Evolutionary conservation across 2,797 vertebrate species (phyloP).

Genomic region (Oryzias sinensis): DNA sequence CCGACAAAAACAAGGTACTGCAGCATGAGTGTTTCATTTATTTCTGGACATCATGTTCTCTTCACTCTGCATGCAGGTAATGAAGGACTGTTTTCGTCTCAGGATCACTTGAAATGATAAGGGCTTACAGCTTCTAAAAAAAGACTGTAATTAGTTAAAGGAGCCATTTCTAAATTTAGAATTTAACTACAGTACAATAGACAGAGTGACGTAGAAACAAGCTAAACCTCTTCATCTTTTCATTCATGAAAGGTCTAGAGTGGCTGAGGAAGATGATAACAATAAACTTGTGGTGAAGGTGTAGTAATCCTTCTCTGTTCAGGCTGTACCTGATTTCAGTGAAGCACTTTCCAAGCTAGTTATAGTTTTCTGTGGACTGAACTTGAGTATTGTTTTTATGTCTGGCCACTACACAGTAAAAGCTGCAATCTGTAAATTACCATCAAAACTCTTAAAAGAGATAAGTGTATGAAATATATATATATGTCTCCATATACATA

Average conservation of each 20-base stretch:
- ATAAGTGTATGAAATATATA: no score
- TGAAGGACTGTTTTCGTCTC: slow-evolving; percentile 52
- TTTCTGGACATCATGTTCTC: slow-evolving; percentile 39
- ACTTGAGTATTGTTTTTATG: slow-evolving; percentile 45
- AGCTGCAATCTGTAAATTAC: slow-evolving; percentile 13
- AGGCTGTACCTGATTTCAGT: slow-evolving; percentile 48
- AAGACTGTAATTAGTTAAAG: slow-evolving; percentile 27
- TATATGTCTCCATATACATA: no score
- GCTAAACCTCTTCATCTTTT: slow-evolving; percentile 30
- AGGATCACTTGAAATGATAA: slow-evolving; percentile 30
- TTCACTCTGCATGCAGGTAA: slow-evolving; percentile 37
- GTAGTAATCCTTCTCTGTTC: slow-evolving; percentile 42
- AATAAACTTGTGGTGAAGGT: slow-evolving; percentile 52
- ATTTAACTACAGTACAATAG: slow-evolving; percentile 46
- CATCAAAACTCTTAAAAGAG: neutral
- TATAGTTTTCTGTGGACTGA: slow-evolving; percentile 45
- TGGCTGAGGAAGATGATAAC: slow-evolving; percentile 41
- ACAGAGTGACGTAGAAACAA: slow-evolving; percentile 25
- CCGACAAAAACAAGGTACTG: slow-evolving; percentile 10
- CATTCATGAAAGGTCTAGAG: slow-evolving; percentile 23
- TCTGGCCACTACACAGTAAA: slow-evolving; percentile 31
- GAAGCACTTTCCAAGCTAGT: slow-evolving; percentile 44
- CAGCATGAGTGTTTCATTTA: slow-evolving; percentile 4
- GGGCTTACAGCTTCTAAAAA: slow-evolving; percentile 21
- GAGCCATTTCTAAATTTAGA: slow-evolving; percentile 18